Evolutionary conservation across 2,888 invertebrate genomes (phyloP).

Genomic region (Drosophila heteroneura): DNA sequence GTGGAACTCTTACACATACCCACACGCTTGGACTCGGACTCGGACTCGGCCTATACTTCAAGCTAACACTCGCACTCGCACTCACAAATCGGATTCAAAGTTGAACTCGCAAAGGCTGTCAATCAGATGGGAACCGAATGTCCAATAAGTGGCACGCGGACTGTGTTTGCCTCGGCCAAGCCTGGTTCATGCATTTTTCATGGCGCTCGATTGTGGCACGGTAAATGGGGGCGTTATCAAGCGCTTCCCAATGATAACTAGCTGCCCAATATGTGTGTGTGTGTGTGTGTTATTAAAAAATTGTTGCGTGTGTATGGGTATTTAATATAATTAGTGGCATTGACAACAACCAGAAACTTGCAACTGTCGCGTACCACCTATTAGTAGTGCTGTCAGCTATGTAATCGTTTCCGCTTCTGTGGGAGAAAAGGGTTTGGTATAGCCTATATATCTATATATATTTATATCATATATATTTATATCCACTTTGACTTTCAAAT

Average conservation of each 20-base stretch:
- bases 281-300: constrained; percentile 40
- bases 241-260: constrained; percentile 47
- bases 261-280: not conserved
- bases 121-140: constrained; percentile 62
- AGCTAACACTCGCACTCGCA: not conserved
- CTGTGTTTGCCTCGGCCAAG: not conserved
- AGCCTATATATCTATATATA: not conserved
- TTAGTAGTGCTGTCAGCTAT: constrained; percentile 51
- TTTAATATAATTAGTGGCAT: constrained; percentile 76
- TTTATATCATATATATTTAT: not conserved
- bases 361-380: constrained; percentile 32
- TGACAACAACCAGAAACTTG: constrained; percentile 54
- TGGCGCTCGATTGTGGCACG: constrained; percentile 42
- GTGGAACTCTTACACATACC: constrained; percentile 3
- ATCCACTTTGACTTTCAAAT: constrained; percentile 49
- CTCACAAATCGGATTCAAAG: constrained; percentile 20
- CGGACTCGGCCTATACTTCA: not conserved
- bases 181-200: constrained; percentile 70
- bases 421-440: constrained; percentile 48
- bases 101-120: constrained; percentile 76
- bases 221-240: constrained; percentile 66
- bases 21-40: not conserved
- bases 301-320: constrained; percentile 43
- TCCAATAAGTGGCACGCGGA: constrained; percentile 12
- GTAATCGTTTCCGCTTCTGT: constrained; percentile 37